Percentiles rank a stretch among this genome's conserved stretches.
Conservation (phyloP, 2,113 vertebrate species). For the Pseudopipra pipra region DNA sequence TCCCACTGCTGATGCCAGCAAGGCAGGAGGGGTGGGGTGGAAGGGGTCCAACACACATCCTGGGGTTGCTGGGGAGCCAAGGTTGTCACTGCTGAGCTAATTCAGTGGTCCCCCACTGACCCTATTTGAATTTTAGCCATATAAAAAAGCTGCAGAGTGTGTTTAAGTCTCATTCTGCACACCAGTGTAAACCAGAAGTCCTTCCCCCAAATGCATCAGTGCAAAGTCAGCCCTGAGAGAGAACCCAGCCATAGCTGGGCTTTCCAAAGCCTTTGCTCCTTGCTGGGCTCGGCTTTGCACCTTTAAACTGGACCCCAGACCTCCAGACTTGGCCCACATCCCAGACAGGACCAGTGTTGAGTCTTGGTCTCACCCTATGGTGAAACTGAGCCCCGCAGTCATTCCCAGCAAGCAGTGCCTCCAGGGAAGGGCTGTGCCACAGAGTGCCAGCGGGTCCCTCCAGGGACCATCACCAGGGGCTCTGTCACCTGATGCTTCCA, state of each 20-base stretch:
- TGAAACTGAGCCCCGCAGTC: not conserved
- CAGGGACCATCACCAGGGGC: not conserved
- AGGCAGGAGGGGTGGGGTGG: not conserved
- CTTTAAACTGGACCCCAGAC: not conserved
- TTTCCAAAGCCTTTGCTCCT: not conserved
- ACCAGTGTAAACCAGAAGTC: not conserved
- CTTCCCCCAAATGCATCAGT: not conserved
- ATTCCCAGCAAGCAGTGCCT: not conserved
- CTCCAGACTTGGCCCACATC: not conserved
- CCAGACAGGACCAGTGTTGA: not conserved
- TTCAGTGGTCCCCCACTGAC: not conserved
- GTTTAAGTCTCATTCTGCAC: not conserved
- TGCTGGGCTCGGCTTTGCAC: not conserved
- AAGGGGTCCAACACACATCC: not conserved
- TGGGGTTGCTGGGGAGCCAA: not conserved
- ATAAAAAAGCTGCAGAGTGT: not conserved
- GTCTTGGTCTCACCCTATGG: not conserved
- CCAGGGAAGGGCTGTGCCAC: not conserved
- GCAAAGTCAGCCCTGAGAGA: not conserved
- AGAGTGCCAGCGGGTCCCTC: not conserved
- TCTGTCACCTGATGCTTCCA: accelerated
- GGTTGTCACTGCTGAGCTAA: not conserved
- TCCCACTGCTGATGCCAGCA: accelerated
- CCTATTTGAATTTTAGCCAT: not conserved
- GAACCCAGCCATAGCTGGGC: not conserved